A percentile compares a stretch with the other conserved stretches of the same genome.
Evolutionary conservation across 2,113 vertebrate species (phyloP).

Genomic region (Ceyx melanurus): DNA sequence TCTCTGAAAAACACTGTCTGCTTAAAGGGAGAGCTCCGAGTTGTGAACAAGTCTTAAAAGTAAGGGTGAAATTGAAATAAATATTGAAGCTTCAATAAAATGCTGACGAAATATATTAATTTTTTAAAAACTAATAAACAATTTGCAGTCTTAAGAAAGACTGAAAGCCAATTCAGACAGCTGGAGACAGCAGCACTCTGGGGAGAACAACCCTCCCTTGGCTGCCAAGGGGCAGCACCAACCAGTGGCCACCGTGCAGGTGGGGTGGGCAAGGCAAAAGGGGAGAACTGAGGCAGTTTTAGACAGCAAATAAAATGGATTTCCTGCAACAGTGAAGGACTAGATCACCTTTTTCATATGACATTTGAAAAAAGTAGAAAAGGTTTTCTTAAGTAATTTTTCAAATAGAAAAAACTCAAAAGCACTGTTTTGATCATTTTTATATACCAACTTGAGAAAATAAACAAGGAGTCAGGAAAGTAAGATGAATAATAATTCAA

Average conservation of each 20-base stretch:
- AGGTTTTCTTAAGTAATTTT: neutral
- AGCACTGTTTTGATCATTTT: neutral
- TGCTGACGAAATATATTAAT: neutral
- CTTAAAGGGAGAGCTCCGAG: neutral
- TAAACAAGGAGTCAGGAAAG: neutral
- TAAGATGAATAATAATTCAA: neutral
- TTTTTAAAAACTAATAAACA: neutral
- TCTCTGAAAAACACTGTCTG: neutral
- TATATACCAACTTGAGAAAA: no score
- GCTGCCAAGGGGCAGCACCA: fast-evolving
- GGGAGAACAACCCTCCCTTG: fast-evolving
- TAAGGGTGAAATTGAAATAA: neutral
- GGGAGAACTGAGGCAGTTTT: neutral
- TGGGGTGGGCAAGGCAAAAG: neutral
- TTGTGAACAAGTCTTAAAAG: neutral
- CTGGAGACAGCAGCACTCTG: fast-evolving
- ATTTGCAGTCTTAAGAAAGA: fast-evolving
- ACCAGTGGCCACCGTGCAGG: fast-evolving
- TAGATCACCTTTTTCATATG: neutral
- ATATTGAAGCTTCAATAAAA: neutral
- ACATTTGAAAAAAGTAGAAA: neutral
- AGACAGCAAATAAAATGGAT: neutral
- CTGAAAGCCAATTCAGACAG: neutral
- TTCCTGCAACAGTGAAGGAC: neutral
- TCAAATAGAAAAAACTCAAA: neutral